Evolutionary conservation across 2,113 vertebrate species (phyloP).

Genomic region (Atrichornis clamosus): DNA sequence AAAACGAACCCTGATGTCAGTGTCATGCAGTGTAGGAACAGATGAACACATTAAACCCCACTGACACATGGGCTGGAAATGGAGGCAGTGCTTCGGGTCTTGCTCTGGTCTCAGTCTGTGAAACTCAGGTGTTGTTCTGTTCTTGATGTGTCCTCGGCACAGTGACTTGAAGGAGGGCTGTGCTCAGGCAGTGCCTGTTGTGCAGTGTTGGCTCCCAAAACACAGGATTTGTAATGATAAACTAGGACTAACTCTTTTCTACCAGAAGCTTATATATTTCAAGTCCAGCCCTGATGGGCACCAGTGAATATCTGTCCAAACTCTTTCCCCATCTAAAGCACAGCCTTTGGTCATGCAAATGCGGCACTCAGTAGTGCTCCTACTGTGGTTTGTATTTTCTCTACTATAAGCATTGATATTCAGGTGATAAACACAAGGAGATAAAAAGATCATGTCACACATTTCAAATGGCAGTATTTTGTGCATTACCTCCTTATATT

Average conservation of each 20-base stretch:
- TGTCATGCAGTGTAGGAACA: accelerated
- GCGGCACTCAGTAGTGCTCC: accelerated
- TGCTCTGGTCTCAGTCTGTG: neutral
- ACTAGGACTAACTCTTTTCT: neutral
- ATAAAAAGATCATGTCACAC: neutral
- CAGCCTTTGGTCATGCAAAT: accelerated
- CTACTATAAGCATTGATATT: neutral
- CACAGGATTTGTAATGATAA: neutral
- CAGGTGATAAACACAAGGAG: neutral
- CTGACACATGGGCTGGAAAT: neutral
- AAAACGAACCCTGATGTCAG: neutral
- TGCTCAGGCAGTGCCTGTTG: neutral
- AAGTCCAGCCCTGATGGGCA: neutral
- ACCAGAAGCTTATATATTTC: neutral
- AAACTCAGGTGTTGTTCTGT: neutral
- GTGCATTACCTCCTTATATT: neutral
- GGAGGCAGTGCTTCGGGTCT: neutral
- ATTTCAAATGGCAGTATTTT: neutral
- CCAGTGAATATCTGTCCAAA: neutral
- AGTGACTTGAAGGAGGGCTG: neutral
- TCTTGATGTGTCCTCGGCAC: neutral
- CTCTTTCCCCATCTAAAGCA: neutral
- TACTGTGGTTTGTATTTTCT: neutral
- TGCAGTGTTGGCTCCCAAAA: neutral
- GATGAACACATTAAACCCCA: neutral